Conservation (phyloP, 2,797 vertebrate genomes). For the Calcarius lapponicus region DNA sequence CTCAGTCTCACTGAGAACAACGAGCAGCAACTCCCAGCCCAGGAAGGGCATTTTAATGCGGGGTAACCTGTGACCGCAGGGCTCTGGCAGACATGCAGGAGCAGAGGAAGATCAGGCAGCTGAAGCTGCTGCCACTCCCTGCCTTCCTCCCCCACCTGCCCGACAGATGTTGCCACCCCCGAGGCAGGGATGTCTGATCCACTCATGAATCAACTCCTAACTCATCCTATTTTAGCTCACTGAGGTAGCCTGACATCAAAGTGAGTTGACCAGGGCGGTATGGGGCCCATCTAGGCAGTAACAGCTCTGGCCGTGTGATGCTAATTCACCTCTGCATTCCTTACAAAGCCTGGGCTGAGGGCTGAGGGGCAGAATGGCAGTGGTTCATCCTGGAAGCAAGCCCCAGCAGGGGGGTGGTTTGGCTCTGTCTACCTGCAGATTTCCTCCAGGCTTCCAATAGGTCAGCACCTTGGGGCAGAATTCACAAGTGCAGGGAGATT, state of each 20-base stretch:
- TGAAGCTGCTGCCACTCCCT: background rate
- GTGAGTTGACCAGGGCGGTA: background rate
- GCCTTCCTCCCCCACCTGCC: background rate
- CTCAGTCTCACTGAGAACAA: background rate
- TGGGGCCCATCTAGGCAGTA: background rate
- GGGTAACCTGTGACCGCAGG: background rate
- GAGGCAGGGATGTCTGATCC: constrained; percentile 19
- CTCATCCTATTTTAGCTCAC: background rate
- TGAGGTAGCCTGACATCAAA: background rate
- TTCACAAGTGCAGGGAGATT: background rate
- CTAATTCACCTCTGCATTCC: background rate
- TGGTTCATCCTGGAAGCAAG: background rate
- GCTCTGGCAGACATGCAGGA: background rate
- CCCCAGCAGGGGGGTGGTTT: accelerated
- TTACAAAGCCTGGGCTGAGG: background rate
- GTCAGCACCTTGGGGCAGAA: background rate
- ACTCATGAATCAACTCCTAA: background rate
- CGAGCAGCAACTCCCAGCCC: background rate
- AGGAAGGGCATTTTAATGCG: background rate
- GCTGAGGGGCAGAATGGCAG: background rate
- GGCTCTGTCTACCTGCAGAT: background rate
- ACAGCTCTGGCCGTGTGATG: background rate
- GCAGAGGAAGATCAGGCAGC: background rate
- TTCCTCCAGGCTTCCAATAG: background rate
- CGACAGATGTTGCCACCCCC: background rate